Evolutionary conservation across 2,888 invertebrate genomes (phyloP).

Genomic region (Cancer borealis): DNA sequence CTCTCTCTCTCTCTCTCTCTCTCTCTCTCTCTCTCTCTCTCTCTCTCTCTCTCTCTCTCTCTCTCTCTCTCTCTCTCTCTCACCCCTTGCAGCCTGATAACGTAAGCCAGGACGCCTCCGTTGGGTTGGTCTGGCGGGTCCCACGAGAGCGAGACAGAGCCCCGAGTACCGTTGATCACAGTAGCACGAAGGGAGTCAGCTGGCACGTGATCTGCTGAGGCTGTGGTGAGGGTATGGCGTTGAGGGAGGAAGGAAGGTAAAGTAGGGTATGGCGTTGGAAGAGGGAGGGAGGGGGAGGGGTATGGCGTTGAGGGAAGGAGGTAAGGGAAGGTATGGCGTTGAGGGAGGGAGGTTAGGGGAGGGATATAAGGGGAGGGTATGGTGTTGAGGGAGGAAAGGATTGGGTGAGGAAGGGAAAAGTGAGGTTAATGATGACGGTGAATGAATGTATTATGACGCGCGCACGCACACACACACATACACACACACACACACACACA

Average conservation of each 20-base stretch:
- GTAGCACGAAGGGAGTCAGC: slow-evolving; percentile 1
- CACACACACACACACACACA: no score
- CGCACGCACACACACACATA: no score
- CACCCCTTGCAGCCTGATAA: slow-evolving; percentile 53
- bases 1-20: neutral
- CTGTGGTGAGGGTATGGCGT: neutral
- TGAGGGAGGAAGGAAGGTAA: neutral
- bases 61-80: slow-evolving; percentile 34
- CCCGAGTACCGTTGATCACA: neutral
- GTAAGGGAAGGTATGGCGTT: neutral
- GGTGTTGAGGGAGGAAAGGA: neutral
- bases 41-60: slow-evolving; percentile 11
- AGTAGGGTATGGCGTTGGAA: neutral
- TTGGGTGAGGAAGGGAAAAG: neutral
- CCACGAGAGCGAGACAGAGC: slow-evolving; percentile 50
- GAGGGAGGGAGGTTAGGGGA: neutral
- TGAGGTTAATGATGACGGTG: no score
- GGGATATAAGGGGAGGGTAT: neutral
- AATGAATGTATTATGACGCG: no score
- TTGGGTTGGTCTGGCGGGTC: slow-evolving; percentile 51
- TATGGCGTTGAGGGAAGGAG: neutral
- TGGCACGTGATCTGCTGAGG: neutral
- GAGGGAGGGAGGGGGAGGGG: neutral
- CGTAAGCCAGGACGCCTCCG: slow-evolving; percentile 63
- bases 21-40: slow-evolving; percentile 31